Base-by-base conservation (phyloP, 2,888 invertebrate species). In the Lissonota sp. region DNA sequence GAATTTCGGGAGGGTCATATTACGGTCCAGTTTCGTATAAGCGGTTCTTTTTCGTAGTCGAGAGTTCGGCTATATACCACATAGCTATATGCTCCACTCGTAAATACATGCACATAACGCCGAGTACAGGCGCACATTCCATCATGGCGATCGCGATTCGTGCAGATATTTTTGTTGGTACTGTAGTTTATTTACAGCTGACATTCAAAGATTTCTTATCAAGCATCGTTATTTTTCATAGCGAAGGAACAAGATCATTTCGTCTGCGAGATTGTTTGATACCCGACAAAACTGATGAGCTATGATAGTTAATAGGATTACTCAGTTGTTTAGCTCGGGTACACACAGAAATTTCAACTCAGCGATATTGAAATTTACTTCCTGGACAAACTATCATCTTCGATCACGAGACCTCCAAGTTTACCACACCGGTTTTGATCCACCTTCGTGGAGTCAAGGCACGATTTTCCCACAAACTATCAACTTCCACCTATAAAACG, bases 1-100 rank as follows among this genome's bases (percentile, higher is more conserved):
- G 69, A 77, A 80, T 80, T 80, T 73, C 69, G 62, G 72, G 76
- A 67, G 55, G 60, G 37, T 66, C 79, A 70, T 79, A 79, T 74
- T 73, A 72, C 69, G 72, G 64, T 80, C 57, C 69, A 67, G 62
- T 76, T 8, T 55, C 62, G 46, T 26, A 26, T 26, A 26, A 26
- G 26, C 46, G 14, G 10, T 66, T 37, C 57, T 57, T 39, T 64
- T 0, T 60, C 57, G 16, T 26, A 12, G 14, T 6, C 26, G 37
- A n/a, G 8, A 58, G 44, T 12, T 14, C 6, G 5, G 3, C 26
- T 44, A 16, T 12, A 16, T 57, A 60, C 14, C 49, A 10, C n/a
- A 37, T n/a, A 67, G 26, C 63, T 64, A 14, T 64, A 14, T 51
- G 67, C 58, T n/a, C 46, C 51, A 49, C n/a, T n/a, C n/a, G n/a